phyloP scores from a whole-genome alignment of 2,797 vertebrate genomes.

The Syndactyla subalaris region DNA sequence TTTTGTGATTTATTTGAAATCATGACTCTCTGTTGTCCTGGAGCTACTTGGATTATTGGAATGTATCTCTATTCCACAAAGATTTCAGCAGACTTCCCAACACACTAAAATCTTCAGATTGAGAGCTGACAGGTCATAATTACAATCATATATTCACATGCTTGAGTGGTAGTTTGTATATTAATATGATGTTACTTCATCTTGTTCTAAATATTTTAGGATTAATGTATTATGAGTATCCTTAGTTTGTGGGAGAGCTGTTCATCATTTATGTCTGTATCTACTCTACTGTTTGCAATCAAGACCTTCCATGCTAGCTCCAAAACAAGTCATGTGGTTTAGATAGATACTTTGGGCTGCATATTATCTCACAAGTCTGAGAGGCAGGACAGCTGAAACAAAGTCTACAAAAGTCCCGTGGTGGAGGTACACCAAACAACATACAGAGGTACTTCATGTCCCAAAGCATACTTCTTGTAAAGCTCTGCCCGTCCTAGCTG shows the following conservation, averaged over 20 bases:
- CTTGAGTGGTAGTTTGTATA: not conserved
- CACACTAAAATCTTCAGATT: not conserved
- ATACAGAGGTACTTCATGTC: not conserved
- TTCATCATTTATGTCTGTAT: not conserved
- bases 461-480: not conserved
- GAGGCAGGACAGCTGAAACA: not conserved
- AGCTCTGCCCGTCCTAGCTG: not conserved
- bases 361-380: not conserved
- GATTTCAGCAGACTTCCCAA: not conserved
- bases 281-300: not conserved
- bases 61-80: not conserved
- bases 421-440: not conserved
- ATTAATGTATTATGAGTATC: not conserved
- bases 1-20: not conserved
- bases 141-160: not conserved
- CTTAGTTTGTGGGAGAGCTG: not conserved
- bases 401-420: not conserved
- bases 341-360: not conserved
- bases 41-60: not conserved
- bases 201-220: slow-evolving; percentile 1
- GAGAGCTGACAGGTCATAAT: not conserved
- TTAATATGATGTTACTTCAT: not conserved
- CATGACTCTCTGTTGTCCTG: not conserved
- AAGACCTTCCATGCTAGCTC: not conserved
- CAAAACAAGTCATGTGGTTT: not conserved